Evolutionary conservation across 2,113 vertebrate genomes (phyloP), one percentile per base, ranked within the genome.

Genomic region (Acrocephalus arundinaceus): DNA sequence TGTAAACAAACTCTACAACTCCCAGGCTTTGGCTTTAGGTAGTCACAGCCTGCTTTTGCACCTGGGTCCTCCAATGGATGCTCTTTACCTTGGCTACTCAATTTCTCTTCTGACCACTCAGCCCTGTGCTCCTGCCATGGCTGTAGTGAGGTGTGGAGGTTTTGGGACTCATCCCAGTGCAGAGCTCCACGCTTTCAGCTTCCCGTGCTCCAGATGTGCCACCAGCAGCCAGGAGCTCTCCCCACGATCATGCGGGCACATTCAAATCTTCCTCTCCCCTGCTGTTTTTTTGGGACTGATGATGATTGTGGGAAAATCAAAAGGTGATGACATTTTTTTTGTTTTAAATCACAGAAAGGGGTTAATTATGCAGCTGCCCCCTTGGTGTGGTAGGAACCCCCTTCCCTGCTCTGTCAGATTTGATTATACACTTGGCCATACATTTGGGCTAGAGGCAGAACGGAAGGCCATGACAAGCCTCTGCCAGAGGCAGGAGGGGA

Each of bases 181-280:
- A 22, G 18, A 72, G 58, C 3, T 30, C 66, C 66, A 43, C 5
- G 0, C 6, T 55, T 71, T 1, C 66, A 28, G 58, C 35, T 35
- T 63, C 35, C 51, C 0, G 2, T 37, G 55, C 54, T 87, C 66
- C 74, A 28, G 58, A 17, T 0, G 9, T 12, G 72, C 74, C 45
- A 46, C 25, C 13, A 15, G 71, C 4, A 14, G 31, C 51, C 1
- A 2, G 30, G 61, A 0, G 0, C 20, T 43, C 39, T 54, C 61
- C 0, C 1, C n/a, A 27, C 0, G 0, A 18, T 39, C 14, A 1
- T 2, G 12, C n/a, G 9, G 57, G 25, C 31, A 43, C 1, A 0
- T 59, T 84, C 39, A 58, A 14, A 67, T 46, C 48, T 21, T 46
- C 48, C 31, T 63, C 20, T 68, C 35, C 19, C 10, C 25, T 23